Evolutionary conservation across 2,113 vertebrate genomes (phyloP), one percentile per base, ranked within the genome.

Genomic region (Romanogobio albipinnatus): DNA sequence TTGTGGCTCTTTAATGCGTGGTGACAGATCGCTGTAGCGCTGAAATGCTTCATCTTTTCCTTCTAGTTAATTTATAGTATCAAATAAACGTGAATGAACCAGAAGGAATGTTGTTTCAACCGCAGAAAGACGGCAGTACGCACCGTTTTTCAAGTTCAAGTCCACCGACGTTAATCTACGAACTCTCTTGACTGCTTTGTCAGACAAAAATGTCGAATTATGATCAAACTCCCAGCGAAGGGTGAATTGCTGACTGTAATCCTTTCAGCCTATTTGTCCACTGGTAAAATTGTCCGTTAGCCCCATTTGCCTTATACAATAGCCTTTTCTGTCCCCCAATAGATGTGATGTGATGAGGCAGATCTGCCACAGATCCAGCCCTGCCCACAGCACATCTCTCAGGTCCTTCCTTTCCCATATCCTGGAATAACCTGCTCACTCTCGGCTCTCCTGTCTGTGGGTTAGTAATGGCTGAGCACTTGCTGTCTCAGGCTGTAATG

Each of bases 391-490:
- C 84, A 8, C 36, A 70, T 13, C 45, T 76, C 82, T n/a, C 71
- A 33, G 73, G 14, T 19, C 33, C 26, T n/a, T 51, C 43, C 19
- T 29, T 59, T 43, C 56, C 71, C 2, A n/a, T 43, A 45, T 29
- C 73, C 61, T 29, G 47, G 15, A 70, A 26, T 78, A 77, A n/a
- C 56, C 68, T 49, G 19, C 47, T 3, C 24, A 0, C 17, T 81
- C 77, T 80, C 59, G 0, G 56, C 58, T 45, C 56, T 82, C 64
- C 62, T n/a, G 19, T 64, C 39, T 62, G 82, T 85, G 45, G 56
- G 26, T 81, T 80, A 68, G 71, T 43, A 22, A 56, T 43, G 71
- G 61, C 47, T 45, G 84, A 82, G 24, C 4, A 73, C 79, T 82
- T 22, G 14, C 49, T 70, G 59, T 82, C 70, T 45, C 13, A 66